These are phyloP conservation scores for Phyllostomus hastatus DNA, from an alignment of 2,113 vertebrate species.

Conservation along the genomic window DNA sequence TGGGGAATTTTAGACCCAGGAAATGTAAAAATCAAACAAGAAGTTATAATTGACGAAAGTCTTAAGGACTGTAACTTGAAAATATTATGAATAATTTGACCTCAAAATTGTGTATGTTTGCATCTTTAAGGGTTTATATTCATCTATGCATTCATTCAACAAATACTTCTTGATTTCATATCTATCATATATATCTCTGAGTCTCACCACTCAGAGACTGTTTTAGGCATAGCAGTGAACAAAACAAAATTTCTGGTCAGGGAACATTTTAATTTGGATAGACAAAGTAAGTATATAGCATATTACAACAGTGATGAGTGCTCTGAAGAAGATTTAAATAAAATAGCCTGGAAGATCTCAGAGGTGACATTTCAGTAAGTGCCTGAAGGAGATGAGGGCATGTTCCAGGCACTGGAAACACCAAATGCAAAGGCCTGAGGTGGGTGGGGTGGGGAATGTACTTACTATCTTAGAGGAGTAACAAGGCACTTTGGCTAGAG, in stretches of 20 bases:
- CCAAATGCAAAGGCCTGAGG: not conserved
- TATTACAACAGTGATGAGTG: not conserved
- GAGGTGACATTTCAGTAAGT: not conserved
- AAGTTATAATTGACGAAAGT: constrained; percentile 24
- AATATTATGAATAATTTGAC: constrained; percentile 3
- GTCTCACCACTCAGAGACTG: no score
- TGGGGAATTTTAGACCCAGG: not conserved
- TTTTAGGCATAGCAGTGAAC: not conserved
- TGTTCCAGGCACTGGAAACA: not conserved
- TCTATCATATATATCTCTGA: no score
- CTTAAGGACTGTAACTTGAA: not conserved
- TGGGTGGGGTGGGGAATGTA: no score
- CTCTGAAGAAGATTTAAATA: not conserved
- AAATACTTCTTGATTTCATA: not conserved
- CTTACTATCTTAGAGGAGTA: not conserved
- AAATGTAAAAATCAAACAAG: not conserved
- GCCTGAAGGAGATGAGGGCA: not conserved
- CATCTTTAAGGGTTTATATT: not conserved
- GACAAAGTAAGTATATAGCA: not conserved
- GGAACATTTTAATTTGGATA: not conserved
- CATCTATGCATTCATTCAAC: not conserved
- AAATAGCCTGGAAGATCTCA: not conserved
- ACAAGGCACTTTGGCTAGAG: not conserved
- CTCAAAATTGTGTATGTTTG: not conserved
- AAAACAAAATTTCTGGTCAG: not conserved